Evolutionary conservation across 2,113 vertebrate genomes (phyloP), one percentile per base, ranked within the genome.

Genomic region (human (Homo sapiens)): DNA sequence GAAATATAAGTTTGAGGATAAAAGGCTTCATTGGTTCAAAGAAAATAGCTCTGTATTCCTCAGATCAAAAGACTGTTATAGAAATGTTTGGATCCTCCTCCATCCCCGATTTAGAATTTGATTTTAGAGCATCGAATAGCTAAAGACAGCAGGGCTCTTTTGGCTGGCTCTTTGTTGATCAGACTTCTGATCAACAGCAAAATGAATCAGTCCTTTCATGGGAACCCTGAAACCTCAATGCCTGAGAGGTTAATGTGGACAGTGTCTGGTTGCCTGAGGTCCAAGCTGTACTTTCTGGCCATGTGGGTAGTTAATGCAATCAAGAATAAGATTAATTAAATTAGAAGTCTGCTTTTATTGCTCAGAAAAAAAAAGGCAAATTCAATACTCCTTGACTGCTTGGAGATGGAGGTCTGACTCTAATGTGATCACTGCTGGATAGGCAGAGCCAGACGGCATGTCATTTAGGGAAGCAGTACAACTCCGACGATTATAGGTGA

Each of bases 321-420:
- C 94, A 98, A 98, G 90, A 96, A 93, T 92, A 89, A 78, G 86
- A 98, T 97, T 98, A 98, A 98, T 98, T 97, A 98, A 98, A 98
- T 98, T 98, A 98, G 96, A 98, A 93, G 96, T 97, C 95, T 97
- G 70, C 90, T 98, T 98, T 97, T 92, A 90, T 96, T 5, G 59
- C 61, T 94, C 66, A 43, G 45, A 96, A 98, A 68, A 68, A 35
- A 97, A 98, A 87, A 85, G 97, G 97, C 97, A 98, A 98, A 98
- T 98, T 75, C 93, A 89, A 80, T 97, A 87, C 59, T 97, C 95
- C 97, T 86, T 98, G 98, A 98, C 97, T 98, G 95, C 83, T 89
- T 79, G 95, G 97, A 96, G 98, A 98, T 98, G 84, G 89, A 98
- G 98, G 98, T 97, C 78, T 94, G 80, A 61, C 87, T 97, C 59